phyloP scores from a whole-genome alignment of 2,888 invertebrate genomes.

The Azorinus chamasolen region DNA sequence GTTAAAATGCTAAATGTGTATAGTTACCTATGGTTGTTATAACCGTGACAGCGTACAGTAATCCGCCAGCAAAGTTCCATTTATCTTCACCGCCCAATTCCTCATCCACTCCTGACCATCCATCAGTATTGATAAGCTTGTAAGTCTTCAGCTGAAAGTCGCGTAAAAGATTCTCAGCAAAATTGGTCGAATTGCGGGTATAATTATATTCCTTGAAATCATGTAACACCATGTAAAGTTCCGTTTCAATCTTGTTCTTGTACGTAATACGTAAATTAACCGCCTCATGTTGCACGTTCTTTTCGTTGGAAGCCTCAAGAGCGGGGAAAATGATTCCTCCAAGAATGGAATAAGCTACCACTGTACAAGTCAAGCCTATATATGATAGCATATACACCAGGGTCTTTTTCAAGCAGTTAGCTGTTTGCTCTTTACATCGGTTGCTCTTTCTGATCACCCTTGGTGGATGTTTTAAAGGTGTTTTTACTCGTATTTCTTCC shows the following conservation, averaged over 20 bases:
- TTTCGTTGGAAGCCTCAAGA: slow-evolving; percentile 88
- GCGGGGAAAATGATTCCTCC: slow-evolving; percentile 96
- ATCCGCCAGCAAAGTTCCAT: slow-evolving; percentile 95
- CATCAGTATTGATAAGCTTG: slow-evolving; percentile 91
- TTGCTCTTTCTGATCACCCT: slow-evolving; percentile 3
- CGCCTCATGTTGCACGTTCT: slow-evolving; percentile 60
- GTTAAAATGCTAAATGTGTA: background rate
- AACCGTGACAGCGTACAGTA: slow-evolving; percentile 95
- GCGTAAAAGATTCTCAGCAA: slow-evolving; percentile 92
- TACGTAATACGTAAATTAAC: slow-evolving; percentile 29
- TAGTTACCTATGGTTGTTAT: slow-evolving; percentile 94
- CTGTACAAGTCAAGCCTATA: slow-evolving; percentile 96
- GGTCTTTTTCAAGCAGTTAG: slow-evolving; percentile 87
- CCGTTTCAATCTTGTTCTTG: slow-evolving; percentile 12
- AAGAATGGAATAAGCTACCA: slow-evolving; percentile 95
- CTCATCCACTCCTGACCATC: slow-evolving; percentile 90
- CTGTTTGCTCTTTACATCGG: slow-evolving; percentile 36
- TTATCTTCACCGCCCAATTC: slow-evolving; percentile 88
- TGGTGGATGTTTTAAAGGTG: background rate
- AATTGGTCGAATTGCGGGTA: slow-evolving; percentile 93
- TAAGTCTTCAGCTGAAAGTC: slow-evolving; percentile 93
- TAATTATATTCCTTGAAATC: slow-evolving; percentile 5
- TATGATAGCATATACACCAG: slow-evolving; percentile 98
- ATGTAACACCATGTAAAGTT: slow-evolving; percentile 22
- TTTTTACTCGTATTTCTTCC: slow-evolving; percentile 30